These are phyloP conservation scores for Dipodomys merriami DNA, from an alignment of 2,113 vertebrate species.

Conservation along the genomic window DNA sequence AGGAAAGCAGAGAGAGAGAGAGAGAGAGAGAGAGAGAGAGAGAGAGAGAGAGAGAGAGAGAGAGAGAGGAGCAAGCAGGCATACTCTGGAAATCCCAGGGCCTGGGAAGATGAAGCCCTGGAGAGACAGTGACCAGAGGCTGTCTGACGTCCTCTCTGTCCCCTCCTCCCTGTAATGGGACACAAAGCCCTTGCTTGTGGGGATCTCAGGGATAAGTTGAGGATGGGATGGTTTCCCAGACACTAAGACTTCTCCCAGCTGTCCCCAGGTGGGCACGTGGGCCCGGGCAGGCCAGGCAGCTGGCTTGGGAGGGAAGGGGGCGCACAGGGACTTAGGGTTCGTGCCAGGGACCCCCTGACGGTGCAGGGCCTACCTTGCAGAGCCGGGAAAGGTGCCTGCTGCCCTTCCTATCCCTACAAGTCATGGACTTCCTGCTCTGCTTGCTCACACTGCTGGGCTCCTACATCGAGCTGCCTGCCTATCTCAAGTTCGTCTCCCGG, in stretches of 20 bases:
- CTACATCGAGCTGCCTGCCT: conserved; percentile 83
- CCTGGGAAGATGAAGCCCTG: neutral
- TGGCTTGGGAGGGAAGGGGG: neutral
- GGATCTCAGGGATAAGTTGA: neutral
- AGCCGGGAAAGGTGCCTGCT: conserved; percentile 84
- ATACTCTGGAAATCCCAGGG: neutral
- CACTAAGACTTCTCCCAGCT: neutral
- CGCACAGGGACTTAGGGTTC: fast-evolving
- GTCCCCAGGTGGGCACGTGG: neutral
- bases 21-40: no score
- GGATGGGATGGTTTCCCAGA: neutral
- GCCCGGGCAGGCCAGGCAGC: fast-evolving
- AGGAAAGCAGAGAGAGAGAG: no score
- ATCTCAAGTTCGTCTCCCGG: conserved; percentile 74
- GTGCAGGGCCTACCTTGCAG: conserved; percentile 69
- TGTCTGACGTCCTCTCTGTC: neutral
- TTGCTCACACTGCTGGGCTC: conserved; percentile 86
- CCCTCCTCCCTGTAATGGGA: neutral
- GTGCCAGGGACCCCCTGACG: fast-evolving
- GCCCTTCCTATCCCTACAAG: conserved; percentile 88
- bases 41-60: no score
- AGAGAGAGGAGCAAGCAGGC: no score
- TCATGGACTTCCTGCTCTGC: conserved; percentile 87
- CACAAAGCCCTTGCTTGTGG: neutral
- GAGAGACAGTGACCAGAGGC: neutral